phyloP scores from a whole-genome alignment of 2,888 invertebrate genomes.

The Orthosia incerta region DNA sequence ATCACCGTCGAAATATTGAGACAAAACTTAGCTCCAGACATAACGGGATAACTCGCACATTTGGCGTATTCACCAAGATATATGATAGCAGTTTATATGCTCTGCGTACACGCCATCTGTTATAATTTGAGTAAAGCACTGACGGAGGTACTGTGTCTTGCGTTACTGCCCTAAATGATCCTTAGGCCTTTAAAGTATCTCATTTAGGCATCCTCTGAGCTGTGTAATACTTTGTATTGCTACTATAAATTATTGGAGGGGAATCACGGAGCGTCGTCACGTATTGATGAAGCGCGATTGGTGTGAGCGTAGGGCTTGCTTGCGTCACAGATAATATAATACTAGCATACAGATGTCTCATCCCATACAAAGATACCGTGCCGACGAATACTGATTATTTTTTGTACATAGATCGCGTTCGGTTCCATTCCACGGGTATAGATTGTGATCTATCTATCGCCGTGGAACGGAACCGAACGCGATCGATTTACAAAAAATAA shows the following conservation, averaged over 20 bases:
- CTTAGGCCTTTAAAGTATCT: conserved; percentile 37
- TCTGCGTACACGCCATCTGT: conserved; percentile 40
- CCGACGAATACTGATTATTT: too few species aligned
- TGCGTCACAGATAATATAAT: too few species aligned
- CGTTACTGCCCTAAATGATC: conserved; percentile 33
- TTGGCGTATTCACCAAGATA: conserved; percentile 45
- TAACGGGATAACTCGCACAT: conserved; percentile 34
- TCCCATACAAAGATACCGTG: too few species aligned
- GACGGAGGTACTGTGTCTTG: conserved; percentile 17
- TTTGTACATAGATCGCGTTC: too few species aligned
- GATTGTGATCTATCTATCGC: too few species aligned
- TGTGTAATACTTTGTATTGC: conserved; percentile 38
- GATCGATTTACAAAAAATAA: too few species aligned
- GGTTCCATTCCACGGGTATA: too few species aligned
- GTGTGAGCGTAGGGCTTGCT: not conserved
- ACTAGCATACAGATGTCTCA: too few species aligned
- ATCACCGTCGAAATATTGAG: conserved; percentile 20
- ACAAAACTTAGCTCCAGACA: conserved; percentile 27
- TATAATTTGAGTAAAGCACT: conserved; percentile 44
- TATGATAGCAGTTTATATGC: conserved; percentile 47
- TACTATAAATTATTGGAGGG: conserved; percentile 34
- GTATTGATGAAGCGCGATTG: not conserved
- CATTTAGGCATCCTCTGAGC: conserved; percentile 40
- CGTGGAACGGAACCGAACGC: too few species aligned
- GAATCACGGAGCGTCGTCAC: conserved; percentile 11